Evolutionary conservation across 92 coral and sea anemone species (phyloP), one percentile per base, ranked within the genome.

Genomic region (Galaxea fascicularis): DNA sequence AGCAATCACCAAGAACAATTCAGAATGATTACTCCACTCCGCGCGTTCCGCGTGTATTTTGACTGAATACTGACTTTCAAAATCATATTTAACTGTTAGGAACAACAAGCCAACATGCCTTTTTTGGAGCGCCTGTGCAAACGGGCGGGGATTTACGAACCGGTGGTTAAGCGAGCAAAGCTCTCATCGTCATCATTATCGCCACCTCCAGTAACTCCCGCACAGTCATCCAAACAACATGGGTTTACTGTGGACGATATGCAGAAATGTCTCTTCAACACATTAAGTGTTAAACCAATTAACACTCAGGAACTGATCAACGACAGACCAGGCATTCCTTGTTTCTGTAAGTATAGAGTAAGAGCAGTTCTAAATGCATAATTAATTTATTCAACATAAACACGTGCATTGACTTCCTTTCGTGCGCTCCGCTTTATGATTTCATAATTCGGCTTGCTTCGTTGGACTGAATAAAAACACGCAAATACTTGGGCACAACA

Each of bases 251-350:
- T 17, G 41, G 70, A 46, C 24, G 86, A 82, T 20, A 1, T 82
- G 10, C 86, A 82, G 64, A 71, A 70, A 71, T 82, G 77, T 24
- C 86, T 82, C 28, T 82, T 82, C 58, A 24, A 25, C 58, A 45
- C 25, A 39, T 30, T 68, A 20, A 25, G 4, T 22, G 70, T 71
- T 69, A 76, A 71, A 4, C 86, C 71, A 70, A 68, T 70, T 0
- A 70, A 39, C 71, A 39, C 39, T 10, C 86, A 45, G 35, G 70
- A 69, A 1, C 17, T 35, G 16, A 31, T 54, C 4, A 54, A 22
- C 7, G 51, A 80, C 35, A 70, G 41, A 80, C 41, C 24, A 14
- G 68, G 39, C 41, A 21, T 30, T 30, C 25, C 31, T 71, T 82
- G 86, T 82, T 82, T 82, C 78, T 82, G 86, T 82, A 71, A 82